Evolutionary conservation across 92 coral and sea anemone genomes (phyloP).

Genomic region (Siderastrea radians): DNA sequence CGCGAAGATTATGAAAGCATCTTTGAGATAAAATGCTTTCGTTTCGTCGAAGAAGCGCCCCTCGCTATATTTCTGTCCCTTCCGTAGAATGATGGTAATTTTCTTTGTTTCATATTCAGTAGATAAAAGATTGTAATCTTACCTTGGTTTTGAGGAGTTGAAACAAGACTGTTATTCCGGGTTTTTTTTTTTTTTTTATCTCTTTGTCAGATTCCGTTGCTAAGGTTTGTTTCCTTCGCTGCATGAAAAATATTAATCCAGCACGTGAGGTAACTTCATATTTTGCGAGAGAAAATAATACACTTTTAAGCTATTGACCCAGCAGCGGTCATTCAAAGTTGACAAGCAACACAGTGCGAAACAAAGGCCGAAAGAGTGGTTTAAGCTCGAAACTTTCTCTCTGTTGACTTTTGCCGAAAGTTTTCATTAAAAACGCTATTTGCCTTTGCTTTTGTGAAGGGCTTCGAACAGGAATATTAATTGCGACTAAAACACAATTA

Average conservation of each 20-base stretch:
- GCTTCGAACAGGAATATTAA: constrained; percentile 72
- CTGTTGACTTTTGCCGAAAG: constrained; percentile 74
- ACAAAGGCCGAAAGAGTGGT: constrained; percentile 62
- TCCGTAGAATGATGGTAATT: neutral
- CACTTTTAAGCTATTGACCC: constrained; percentile 63
- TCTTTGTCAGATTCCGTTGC: neutral
- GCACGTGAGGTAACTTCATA: constrained; percentile 6
- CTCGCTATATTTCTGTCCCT: neutral
- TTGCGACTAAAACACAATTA: constrained; percentile 78
- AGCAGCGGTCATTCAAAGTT: constrained; percentile 59
- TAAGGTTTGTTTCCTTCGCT: neutral
- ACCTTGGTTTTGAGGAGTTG: neutral
- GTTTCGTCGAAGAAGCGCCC: neutral
- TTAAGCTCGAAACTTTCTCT: constrained; percentile 49
- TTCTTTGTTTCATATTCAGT: neutral
- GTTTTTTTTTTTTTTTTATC: neutral
- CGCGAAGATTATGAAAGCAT: neutral
- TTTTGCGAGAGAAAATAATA: constrained; percentile 26
- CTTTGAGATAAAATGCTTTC: neutral
- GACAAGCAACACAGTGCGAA: constrained; percentile 51
- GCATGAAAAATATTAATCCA: neutral
- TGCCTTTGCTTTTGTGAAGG: constrained; percentile 45
- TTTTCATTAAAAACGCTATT: constrained; percentile 77
- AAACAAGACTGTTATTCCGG: neutral
- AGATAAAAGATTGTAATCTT: neutral